These are phyloP conservation scores for Diachasmimorpha longicaudata DNA, from an alignment of 1,140 invertebrate species.

Conservation along the genomic window DNA sequence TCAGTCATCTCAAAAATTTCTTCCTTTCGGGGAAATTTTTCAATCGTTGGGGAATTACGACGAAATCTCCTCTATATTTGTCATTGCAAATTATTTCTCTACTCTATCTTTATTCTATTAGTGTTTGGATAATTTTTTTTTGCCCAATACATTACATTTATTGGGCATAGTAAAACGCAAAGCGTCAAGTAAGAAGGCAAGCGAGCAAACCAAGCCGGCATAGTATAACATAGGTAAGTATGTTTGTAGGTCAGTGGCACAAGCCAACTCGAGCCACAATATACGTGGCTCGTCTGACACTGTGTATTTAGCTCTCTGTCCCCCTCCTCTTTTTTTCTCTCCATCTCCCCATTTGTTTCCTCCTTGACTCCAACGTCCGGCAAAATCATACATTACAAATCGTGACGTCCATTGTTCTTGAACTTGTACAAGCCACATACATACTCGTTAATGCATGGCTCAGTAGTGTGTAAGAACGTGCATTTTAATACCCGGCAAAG, in stretches of 20 bases:
- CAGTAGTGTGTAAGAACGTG: background rate
- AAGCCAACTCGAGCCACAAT: slow-evolving; percentile 30
- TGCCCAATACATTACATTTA: background rate
- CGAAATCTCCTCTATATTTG: no score
- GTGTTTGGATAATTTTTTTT: no score
- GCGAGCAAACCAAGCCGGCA: slow-evolving; percentile 23
- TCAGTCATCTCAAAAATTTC: no score
- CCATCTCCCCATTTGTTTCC: slow-evolving; percentile 22
- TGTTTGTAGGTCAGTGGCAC: slow-evolving; percentile 62
- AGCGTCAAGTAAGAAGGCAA: background rate
- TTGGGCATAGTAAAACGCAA: slow-evolving; percentile 10
- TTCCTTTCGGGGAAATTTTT: no score
- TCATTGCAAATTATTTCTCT: no score
- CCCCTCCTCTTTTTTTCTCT: slow-evolving; percentile 20
- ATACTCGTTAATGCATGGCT: slow-evolving; percentile 25
- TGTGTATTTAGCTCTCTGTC: background rate
- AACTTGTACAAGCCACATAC: slow-evolving; percentile 48
- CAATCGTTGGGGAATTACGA: no score
- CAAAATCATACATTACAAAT: slow-evolving; percentile 56
- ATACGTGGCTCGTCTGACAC: slow-evolving; percentile 15
- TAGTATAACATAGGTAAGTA: slow-evolving; percentile 60
- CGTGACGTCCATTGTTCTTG: slow-evolving; percentile 57
- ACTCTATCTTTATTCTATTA: no score
- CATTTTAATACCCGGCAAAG: slow-evolving; percentile 11
- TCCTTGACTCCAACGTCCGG: slow-evolving; percentile 26